Evolutionary conservation across 2,797 vertebrate genomes (phyloP).

Genomic region (Microctenopoma steveboyesi): DNA sequence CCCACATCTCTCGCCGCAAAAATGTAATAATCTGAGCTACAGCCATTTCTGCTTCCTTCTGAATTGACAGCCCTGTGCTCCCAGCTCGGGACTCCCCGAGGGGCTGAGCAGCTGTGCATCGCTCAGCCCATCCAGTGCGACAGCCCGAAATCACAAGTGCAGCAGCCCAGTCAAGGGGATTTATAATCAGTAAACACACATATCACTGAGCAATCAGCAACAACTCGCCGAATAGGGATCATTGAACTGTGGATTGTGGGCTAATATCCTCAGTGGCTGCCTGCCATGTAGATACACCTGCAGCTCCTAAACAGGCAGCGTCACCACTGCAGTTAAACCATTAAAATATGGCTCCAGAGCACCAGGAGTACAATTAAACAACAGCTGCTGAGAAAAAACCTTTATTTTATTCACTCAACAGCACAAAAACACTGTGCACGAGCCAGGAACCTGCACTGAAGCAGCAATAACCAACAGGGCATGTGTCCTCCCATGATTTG

Average conservation of each 20-base stretch:
- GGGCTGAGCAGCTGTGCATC: slow-evolving; percentile 82
- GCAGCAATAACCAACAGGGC: not conserved
- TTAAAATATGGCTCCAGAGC: slow-evolving; percentile 22
- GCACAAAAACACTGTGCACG: not conserved
- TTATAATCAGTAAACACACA: slow-evolving; percentile 63
- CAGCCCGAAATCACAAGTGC: slow-evolving; percentile 69
- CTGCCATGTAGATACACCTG: slow-evolving; percentile 74
- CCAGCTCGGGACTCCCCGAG: slow-evolving; percentile 46
- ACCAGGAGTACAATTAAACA: slow-evolving; percentile 27
- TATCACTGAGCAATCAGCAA: slow-evolving; percentile 70
- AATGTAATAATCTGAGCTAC: slow-evolving; percentile 78
- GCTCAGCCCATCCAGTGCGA: slow-evolving; percentile 76
- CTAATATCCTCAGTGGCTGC: slow-evolving; percentile 61
- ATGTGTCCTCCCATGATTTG: no score
- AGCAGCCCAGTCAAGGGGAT: slow-evolving; percentile 66
- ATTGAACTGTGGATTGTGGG: slow-evolving; percentile 51
- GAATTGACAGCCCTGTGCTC: slow-evolving; percentile 80
- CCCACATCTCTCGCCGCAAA: slow-evolving; percentile 84
- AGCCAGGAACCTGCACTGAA: not conserved
- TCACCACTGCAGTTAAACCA: slow-evolving; percentile 38
- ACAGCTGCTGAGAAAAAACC: slow-evolving; percentile 38
- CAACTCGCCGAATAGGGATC: slow-evolving; percentile 52
- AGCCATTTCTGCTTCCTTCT: slow-evolving; percentile 74
- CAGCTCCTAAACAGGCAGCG: slow-evolving; percentile 42
- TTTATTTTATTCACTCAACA: not conserved